phyloP scores from a whole-genome alignment of 1,140 invertebrate species.

The Sesamia nonagrioides region DNA sequence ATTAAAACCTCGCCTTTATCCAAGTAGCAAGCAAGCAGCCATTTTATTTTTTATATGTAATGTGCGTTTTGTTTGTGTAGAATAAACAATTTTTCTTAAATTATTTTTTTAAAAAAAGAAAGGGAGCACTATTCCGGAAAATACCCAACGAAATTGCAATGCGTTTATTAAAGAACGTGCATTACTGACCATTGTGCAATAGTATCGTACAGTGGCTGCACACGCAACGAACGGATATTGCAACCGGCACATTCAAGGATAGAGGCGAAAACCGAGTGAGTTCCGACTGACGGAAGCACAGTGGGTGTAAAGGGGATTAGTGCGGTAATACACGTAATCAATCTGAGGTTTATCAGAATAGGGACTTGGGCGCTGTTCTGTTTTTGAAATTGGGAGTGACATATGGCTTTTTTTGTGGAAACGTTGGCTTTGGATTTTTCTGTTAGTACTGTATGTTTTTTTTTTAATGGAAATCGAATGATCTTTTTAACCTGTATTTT shows the following conservation, averaged over 20 bases:
- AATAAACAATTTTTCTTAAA: too few relatives aligned
- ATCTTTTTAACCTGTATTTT: too few relatives aligned
- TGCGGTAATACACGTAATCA: slow-evolving; percentile 12
- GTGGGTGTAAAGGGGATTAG: background rate
- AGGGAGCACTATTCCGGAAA: background rate
- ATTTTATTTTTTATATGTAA: too few relatives aligned
- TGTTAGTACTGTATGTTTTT: too few relatives aligned
- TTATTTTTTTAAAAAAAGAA: too few relatives aligned
- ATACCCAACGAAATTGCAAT: background rate
- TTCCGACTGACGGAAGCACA: slow-evolving; percentile 18
- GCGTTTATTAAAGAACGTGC: slow-evolving; percentile 15
- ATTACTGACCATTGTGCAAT: slow-evolving; percentile 36
- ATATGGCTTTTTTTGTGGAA: background rate
- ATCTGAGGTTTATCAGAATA: background rate
- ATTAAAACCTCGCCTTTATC: too few relatives aligned
- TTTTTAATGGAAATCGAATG: background rate
- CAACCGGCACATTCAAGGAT: slow-evolving; percentile 27
- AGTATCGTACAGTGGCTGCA: slow-evolving; percentile 21
- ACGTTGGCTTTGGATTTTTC: background rate
- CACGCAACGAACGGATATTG: slow-evolving; percentile 22
- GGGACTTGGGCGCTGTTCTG: background rate
- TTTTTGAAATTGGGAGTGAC: background rate
- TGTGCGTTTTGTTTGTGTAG: too few relatives aligned
- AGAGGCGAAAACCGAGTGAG: slow-evolving; percentile 28
- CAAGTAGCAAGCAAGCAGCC: too few relatives aligned